A percentile compares a stretch with the other conserved stretches of the same genome.
Conservation (phyloP, 1,140 invertebrate species). For the Bombus cullumanus region DNA sequence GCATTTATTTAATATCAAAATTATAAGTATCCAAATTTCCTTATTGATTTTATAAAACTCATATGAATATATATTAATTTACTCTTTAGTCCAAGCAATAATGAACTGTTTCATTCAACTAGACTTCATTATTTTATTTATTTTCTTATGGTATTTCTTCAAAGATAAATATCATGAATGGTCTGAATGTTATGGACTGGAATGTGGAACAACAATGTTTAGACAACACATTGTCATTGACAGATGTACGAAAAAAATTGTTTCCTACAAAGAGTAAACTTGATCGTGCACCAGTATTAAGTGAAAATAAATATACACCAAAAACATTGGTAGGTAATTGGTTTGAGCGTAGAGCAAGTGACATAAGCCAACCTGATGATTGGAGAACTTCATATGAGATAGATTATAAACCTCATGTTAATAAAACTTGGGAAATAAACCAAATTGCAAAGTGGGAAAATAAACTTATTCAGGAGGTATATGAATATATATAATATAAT, state of each 20-base stretch:
- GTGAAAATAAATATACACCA: slow-evolving; percentile 45
- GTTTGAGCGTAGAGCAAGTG: slow-evolving; percentile 53
- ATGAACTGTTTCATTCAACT: neutral
- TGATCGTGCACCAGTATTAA: slow-evolving; percentile 32
- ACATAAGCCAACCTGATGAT: slow-evolving; percentile 22
- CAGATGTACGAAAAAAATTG: slow-evolving; percentile 40
- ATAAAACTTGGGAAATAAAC: slow-evolving; percentile 35
- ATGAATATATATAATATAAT: neutral
- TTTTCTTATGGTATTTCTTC: neutral
- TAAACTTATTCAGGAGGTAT: slow-evolving; percentile 47
- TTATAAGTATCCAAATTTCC: neutral
- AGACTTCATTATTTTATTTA: neutral
- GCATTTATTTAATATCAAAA: slow-evolving; percentile 18
- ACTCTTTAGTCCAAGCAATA: neutral
- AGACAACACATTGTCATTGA: slow-evolving; percentile 26
- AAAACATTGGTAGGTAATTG: slow-evolving; percentile 67
- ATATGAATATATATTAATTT: slow-evolving; percentile 10
- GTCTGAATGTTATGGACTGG: slow-evolving; percentile 3
- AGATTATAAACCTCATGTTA: slow-evolving; percentile 41
- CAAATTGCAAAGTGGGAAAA: slow-evolving; percentile 50
- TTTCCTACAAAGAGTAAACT: slow-evolving; percentile 31
- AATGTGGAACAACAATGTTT: slow-evolving; percentile 13
- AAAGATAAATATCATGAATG: slow-evolving; percentile 34
- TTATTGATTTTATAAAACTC: neutral
- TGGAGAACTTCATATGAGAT: slow-evolving; percentile 59